Base-by-base conservation (phyloP, 2,113 vertebrate genomes). In the Apistogramma diplotaenia region DNA sequence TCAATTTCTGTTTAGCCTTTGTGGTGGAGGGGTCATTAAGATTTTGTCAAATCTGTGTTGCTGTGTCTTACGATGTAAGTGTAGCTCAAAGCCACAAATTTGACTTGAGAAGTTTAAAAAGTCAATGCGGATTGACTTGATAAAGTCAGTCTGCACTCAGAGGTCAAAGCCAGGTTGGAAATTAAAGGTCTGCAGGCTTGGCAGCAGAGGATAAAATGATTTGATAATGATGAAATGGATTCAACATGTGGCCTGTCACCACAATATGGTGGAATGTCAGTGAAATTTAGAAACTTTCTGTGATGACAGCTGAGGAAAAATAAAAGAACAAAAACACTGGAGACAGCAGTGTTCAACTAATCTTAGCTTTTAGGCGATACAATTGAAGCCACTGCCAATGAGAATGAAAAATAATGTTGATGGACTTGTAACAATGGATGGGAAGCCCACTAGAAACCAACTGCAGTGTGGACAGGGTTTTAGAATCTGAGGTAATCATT, bases 1-100 rank as follows among this genome's bases (percentile, higher is more conserved):
- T 90, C 40, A 58, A 18, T 78, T 79, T 89, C 55, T 58, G 35
- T 81, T 85, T 29, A 57, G 74, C 76, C 62, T 81, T 82, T 82
- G 59, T 80, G 53, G 59, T 83, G 60, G 53, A 72, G 67, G 80
- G 60, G 76, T 84, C 86, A 88, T 84, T 43, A 83, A 83, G 18
- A 78, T 27, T 62, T 19, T 76, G 56, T 65, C 76, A 31, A 13
- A 7, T 82, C n/a, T 80, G 18, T 61, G 19, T 71, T 75, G 11
- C 31, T 1, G 54, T 31, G 7, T 78, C 31, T 61, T 33, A 43
- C 57, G 33, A 76, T 75, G 37, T n/a, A 79, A 79, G 29, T 35
- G 49, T 60, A 29, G 18, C 25, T 62, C 23, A 80, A 33, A 46
- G 18, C 33, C 60, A 57, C 55, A 58, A 54, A 43, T 29, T 65